Evolutionary conservation across 2,888 invertebrate genomes (phyloP).

Genomic region (Pterostichus niger): DNA sequence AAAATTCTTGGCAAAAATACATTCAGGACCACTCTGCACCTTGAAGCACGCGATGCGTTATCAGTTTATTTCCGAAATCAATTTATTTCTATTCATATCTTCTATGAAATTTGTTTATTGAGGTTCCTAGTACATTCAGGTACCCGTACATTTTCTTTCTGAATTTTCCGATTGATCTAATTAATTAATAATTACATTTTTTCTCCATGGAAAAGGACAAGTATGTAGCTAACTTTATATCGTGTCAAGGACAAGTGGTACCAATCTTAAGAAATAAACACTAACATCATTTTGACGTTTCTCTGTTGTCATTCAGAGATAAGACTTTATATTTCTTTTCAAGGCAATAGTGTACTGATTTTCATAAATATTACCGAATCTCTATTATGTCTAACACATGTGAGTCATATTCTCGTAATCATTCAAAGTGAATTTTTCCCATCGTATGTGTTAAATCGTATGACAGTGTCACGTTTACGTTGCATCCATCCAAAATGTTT

Average conservation of each 20-base stretch:
- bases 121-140: no score
- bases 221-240: no score
- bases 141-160: no score
- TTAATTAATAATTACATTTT: no score
- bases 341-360: slow-evolving; percentile 13
- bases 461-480: slow-evolving; percentile 14
- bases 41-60: no score
- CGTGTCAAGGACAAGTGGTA: slow-evolving; percentile 10
- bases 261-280: slow-evolving; percentile 3
- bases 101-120: no score
- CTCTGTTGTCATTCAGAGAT: slow-evolving; percentile 22
- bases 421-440: background rate
- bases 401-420: slow-evolving; percentile 16
- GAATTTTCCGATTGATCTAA: no score
- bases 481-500: slow-evolving; percentile 36
- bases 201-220: no score
- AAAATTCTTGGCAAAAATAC: slow-evolving; percentile 1
- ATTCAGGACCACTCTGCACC: background rate
- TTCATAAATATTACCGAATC: slow-evolving; percentile 48
- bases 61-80: no score
- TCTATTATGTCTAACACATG: slow-evolving; percentile 4
- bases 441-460: background rate
- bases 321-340: slow-evolving; percentile 13
- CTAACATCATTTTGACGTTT: slow-evolving; percentile 29
- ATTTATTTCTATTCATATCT: no score